These are phyloP conservation scores for Macrosiphum euphorbiae DNA, from an alignment of 2,888 invertebrate species.

Conservation along the genomic window DNA sequence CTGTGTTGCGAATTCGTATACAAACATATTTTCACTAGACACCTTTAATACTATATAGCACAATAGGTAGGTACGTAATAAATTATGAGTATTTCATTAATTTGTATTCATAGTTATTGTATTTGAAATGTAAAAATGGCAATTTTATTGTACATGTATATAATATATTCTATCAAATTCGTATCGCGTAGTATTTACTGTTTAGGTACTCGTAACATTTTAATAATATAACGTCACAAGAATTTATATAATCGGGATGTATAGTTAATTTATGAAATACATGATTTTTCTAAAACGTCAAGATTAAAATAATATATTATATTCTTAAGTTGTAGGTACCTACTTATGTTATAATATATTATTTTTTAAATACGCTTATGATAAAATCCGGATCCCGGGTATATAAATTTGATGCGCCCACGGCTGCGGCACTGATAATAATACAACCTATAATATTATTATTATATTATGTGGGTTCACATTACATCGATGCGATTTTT, in stretches of 20 bases:
- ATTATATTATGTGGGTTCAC: background rate
- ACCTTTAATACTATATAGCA: no score
- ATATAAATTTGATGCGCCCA: background rate
- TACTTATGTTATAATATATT: background rate
- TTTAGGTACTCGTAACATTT: background rate
- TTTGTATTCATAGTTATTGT: background rate
- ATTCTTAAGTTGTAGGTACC: background rate
- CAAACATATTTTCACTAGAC: background rate
- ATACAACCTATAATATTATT: background rate
- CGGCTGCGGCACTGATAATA: background rate
- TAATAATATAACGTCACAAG: background rate
- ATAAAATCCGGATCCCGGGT: background rate
- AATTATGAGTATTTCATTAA: background rate
- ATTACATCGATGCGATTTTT: constrained; percentile 1
- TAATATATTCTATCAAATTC: background rate
- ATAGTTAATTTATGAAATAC: background rate
- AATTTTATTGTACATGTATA: background rate
- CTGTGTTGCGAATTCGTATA: background rate
- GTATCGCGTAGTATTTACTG: background rate
- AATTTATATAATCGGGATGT: background rate
- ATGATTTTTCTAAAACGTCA: background rate
- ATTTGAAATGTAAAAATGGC: background rate
- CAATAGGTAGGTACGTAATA: no score
- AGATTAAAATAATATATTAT: background rate
- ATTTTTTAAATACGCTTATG: background rate